phyloP scores from a whole-genome alignment of 2,888 invertebrate genomes.

The Dryadula phaetusa region DNA sequence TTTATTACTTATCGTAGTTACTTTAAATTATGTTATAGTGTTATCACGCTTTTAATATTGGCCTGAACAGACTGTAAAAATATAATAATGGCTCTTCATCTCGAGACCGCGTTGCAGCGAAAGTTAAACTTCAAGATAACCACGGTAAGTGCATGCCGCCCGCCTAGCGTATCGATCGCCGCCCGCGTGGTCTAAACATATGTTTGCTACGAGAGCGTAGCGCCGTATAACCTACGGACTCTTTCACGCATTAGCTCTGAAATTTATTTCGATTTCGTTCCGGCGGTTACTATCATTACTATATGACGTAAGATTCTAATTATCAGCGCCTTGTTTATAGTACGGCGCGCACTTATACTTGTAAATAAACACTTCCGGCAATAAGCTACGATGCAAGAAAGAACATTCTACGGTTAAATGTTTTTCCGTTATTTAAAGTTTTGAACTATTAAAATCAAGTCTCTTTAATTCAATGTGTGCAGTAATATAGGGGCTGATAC shows the following conservation, averaged over 20 bases:
- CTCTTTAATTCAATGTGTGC: not conserved
- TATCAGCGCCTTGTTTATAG: slow-evolving; percentile 51
- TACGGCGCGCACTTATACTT: slow-evolving; percentile 48
- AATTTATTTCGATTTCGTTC: slow-evolving; percentile 46
- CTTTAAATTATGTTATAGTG: slow-evolving; percentile 75
- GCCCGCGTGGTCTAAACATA: slow-evolving; percentile 78
- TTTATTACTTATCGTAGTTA: slow-evolving; percentile 68
- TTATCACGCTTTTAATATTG: slow-evolving; percentile 58
- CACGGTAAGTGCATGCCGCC: slow-evolving; percentile 80
- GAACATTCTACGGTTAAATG: not conserved
- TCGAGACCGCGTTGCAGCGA: slow-evolving; percentile 81
- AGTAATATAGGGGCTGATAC: slow-evolving; percentile 23
- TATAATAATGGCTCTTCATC: slow-evolving; percentile 74
- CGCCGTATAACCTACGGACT: slow-evolving; percentile 54
- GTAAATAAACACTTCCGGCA: slow-evolving; percentile 80
- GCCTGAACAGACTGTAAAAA: slow-evolving; percentile 54
- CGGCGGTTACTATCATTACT: slow-evolving; percentile 40
- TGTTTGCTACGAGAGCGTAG: slow-evolving; percentile 65
- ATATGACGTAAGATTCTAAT: slow-evolving; percentile 53
- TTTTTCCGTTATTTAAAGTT: not conserved
- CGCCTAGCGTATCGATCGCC: slow-evolving; percentile 71
- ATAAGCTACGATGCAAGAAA: slow-evolving; percentile 50
- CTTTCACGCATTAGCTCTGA: slow-evolving; percentile 47
- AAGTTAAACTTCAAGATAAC: slow-evolving; percentile 83
- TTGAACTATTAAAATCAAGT: not conserved